Conservation (phyloP, 2,888 invertebrate genomes). For the Ptilodon capucinus region DNA sequence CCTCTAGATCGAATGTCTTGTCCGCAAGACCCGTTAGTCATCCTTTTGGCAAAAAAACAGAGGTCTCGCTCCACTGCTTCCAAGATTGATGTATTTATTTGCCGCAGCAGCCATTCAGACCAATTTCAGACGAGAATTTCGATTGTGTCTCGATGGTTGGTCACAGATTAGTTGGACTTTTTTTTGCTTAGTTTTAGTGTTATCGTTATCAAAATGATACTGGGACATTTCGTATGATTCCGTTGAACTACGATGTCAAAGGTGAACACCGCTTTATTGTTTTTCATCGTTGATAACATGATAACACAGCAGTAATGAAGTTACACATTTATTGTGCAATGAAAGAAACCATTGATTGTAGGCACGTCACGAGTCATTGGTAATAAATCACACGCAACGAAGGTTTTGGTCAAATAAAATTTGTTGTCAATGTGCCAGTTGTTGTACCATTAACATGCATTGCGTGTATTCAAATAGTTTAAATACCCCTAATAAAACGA, state of each 20-base stretch:
- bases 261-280: not conserved
- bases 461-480: not conserved
- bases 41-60: not conserved
- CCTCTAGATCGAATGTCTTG: not conserved
- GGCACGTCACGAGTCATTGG: no score
- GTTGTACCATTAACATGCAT: not conserved
- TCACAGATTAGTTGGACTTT: not conserved
- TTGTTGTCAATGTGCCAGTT: no score
- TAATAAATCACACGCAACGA: no score
- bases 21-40: constrained; percentile 15
- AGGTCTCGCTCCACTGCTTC: constrained; percentile 19
- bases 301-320: no score
- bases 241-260: not conserved
- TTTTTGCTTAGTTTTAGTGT: not conserved
- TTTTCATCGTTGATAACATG: not conserved
- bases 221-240: not conserved
- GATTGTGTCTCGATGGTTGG: constrained; percentile 12
- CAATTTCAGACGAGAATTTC: constrained; percentile 32
- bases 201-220: not conserved
- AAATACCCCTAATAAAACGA: not conserved
- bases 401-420: no score
- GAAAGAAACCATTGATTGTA: no score
- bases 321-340: no score
- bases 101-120: constrained; percentile 17
- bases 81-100: constrained; percentile 38